Conservation (phyloP, 1,140 invertebrate genomes). For the Xylocopa sonorina region DNA sequence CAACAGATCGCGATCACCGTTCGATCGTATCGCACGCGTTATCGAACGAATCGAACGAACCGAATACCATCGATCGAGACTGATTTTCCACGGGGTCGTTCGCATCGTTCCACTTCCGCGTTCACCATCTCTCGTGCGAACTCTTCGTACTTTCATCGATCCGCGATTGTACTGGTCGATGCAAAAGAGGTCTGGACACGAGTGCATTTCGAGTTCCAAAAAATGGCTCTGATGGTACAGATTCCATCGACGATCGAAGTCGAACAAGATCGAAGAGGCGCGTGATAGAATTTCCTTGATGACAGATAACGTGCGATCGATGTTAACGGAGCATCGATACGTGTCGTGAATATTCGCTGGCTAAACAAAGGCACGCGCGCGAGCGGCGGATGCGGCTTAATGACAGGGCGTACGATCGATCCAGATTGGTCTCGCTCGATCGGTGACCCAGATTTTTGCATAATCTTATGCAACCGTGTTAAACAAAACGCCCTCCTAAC, state of each 20-base stretch:
- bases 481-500: conserved; percentile 57
- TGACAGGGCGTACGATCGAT: conserved; percentile 7
- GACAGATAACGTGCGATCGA: conserved; percentile 37
- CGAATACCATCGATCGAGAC: not conserved
- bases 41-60: too few species aligned
- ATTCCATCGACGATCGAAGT: not conserved
- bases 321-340: conserved; percentile 56
- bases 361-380: conserved; percentile 15
- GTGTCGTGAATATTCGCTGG: conserved; percentile 31
- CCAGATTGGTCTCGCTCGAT: conserved; percentile 43
- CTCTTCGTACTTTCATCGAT: conserved; percentile 13
- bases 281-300: conserved; percentile 34
- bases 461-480: conserved; percentile 67
- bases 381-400: conserved; percentile 16
- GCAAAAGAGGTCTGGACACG: too few species aligned
- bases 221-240: too few species aligned
- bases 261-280: not conserved
- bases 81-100: conserved; percentile 24
- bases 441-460: conserved; percentile 59
- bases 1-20: too few species aligned
- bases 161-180: too few species aligned
- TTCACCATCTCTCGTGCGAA: not conserved
- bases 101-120: conserved; percentile 12
- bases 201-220: too few species aligned
- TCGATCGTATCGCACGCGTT: too few species aligned